Evolutionary conservation across 2,113 vertebrate genomes (phyloP).

Genomic region (Archilochus colubris): DNA sequence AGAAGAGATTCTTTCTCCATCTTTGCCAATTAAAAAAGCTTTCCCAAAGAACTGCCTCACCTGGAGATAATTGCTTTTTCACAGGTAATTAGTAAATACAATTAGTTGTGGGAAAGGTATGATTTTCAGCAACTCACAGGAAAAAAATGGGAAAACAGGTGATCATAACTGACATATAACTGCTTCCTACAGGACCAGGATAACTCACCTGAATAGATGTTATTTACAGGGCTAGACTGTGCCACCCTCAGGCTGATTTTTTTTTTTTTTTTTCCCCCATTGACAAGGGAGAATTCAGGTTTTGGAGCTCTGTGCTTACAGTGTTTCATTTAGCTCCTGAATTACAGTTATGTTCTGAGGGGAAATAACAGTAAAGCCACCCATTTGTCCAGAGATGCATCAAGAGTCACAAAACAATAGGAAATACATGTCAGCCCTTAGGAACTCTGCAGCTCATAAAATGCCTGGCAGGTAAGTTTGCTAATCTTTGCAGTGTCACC

Average conservation of each 20-base stretch:
- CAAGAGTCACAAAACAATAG: neutral
- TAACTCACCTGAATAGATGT: neutral
- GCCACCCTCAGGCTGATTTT: neutral
- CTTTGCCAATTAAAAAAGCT: slow-evolving; percentile 18
- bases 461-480: neutral
- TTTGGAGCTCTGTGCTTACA: neutral
- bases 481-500: neutral
- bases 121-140: slow-evolving; percentile 6
- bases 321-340: neutral
- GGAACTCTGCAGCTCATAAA: neutral
- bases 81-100: slow-evolving; percentile 58
- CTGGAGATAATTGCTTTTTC: slow-evolving; percentile 51
- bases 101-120: slow-evolving; percentile 49
- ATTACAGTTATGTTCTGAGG: neutral
- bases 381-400: neutral
- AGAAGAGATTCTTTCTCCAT: neutral
- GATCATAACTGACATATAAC: neutral
- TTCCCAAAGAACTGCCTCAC: neutral
- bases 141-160: neutral
- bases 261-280: neutral
- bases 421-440: neutral
- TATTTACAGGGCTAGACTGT: neutral
- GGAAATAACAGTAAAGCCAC: neutral
- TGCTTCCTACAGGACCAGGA: neutral
- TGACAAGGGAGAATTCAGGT: neutral